phyloP scores from a whole-genome alignment of 2,113 vertebrate species.

The Daboia siamensis region DNA sequence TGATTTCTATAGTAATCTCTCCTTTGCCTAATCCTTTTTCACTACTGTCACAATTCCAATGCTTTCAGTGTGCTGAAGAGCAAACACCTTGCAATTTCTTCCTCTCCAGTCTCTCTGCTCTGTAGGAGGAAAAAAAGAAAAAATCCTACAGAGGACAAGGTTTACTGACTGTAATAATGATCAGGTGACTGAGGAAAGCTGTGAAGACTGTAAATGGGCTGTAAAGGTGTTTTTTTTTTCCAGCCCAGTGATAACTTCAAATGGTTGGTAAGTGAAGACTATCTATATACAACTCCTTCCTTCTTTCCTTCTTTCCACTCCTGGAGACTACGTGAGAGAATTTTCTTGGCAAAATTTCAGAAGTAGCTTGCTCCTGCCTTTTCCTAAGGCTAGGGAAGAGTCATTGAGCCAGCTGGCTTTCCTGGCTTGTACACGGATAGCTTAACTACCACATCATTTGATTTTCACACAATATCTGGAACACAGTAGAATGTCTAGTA shows the following conservation, averaged over 20 bases:
- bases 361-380: neutral
- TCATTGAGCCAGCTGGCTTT: neutral
- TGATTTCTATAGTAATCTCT: neutral
- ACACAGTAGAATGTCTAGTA: neutral
- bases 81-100: neutral
- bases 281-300: no score
- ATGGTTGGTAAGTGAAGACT: neutral
- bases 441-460: no score
- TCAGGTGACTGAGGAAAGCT: neutral
- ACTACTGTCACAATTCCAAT: neutral
- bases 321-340: no score
- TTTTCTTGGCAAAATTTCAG: no score
- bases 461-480: neutral
- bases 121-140: neutral
- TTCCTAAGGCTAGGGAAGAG: neutral
- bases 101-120: neutral
- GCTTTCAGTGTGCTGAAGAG: neutral
- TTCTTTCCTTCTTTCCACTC: no score
- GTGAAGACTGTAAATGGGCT: neutral
- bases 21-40: neutral
- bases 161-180: neutral
- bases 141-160: neutral
- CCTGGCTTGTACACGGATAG: no score
- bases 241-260: neutral
- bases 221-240: neutral